Evolutionary conservation across 2,113 vertebrate species (phyloP).

Genomic region (Sciurus niger): DNA sequence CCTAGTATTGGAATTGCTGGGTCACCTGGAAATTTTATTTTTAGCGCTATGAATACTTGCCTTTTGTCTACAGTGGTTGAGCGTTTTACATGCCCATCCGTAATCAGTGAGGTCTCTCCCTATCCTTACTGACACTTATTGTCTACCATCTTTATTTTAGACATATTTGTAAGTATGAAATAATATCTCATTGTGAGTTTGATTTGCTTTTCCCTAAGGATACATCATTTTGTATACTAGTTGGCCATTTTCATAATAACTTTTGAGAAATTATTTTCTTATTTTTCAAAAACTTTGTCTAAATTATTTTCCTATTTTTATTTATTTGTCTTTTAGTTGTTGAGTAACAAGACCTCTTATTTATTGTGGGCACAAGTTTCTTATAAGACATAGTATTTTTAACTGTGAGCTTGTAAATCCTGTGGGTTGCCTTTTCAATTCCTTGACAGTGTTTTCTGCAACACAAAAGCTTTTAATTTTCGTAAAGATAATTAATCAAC

Average conservation of each 20-base stretch:
- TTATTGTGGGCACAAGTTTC: neutral
- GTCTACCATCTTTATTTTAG: neutral
- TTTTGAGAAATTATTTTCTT: neutral
- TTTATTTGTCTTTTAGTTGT: neutral
- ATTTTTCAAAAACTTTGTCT: neutral
- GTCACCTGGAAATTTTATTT: neutral
- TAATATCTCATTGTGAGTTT: neutral
- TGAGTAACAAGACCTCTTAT: neutral
- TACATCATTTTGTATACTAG: neutral
- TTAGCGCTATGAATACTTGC: neutral
- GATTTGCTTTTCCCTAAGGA: neutral
- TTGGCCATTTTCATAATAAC: neutral
- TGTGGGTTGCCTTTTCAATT: neutral
- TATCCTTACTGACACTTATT: neutral
- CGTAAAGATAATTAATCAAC: neutral
- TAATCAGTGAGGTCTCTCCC: neutral
- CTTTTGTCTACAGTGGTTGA: neutral
- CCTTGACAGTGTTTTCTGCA: too few species aligned
- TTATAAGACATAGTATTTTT: neutral
- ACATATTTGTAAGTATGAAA: neutral
- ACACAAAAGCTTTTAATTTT: neutral
- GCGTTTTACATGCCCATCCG: neutral
- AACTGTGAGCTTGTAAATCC: neutral
- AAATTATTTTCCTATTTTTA: neutral
- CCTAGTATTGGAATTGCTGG: neutral